Evolutionary conservation across 2,113 vertebrate species (phyloP), one percentile per base, ranked within the genome.

Genomic region (Rhinoptilus africanus): DNA sequence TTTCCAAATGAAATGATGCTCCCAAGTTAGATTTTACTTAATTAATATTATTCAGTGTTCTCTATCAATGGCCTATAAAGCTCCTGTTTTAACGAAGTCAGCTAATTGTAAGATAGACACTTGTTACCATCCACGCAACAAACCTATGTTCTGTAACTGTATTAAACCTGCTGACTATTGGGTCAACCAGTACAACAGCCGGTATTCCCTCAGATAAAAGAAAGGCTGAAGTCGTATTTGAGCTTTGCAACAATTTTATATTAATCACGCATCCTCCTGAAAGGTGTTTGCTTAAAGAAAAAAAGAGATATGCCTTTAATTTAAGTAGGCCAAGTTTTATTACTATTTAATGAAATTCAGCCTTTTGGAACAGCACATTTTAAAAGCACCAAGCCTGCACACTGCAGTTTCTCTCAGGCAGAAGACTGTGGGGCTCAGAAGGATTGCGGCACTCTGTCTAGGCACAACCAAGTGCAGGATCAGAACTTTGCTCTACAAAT

Each of bases 311-410:
- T 4, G 69, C 56, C 76, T 95, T 92, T 80, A 93, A 96, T 76
- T 88, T 88, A 94, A 94, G 83, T 89, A 96, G 92, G 95, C 56
- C 93, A 95, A 84, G 43, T 92, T 92, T 95, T 92, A 89, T 80
- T 89, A 86, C 48, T 91, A 67, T 93, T 88, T 93, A 86, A 96
- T 94, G 85, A 93, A 81, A 93, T 92, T 91, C 86, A 93, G 83
- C 68, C 85, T 91, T 94, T 86, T 75, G 34, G 86, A 88, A 67
- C 16, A 93, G 73, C 48, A 84, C 51, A 37, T 84, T 92, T 96
- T 41, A 78, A 84, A 93, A 68, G 51, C 76, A 81, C 48, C 28
- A 62, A 74, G 83, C 32, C 54, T 91, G 45, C 63, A 57, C 32
- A 30, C n/a, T 74, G 83, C 60, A 59, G 73, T 81, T 89, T 23